Conservation (phyloP, 2,888 invertebrate species). For the Nomada flava region DNA sequence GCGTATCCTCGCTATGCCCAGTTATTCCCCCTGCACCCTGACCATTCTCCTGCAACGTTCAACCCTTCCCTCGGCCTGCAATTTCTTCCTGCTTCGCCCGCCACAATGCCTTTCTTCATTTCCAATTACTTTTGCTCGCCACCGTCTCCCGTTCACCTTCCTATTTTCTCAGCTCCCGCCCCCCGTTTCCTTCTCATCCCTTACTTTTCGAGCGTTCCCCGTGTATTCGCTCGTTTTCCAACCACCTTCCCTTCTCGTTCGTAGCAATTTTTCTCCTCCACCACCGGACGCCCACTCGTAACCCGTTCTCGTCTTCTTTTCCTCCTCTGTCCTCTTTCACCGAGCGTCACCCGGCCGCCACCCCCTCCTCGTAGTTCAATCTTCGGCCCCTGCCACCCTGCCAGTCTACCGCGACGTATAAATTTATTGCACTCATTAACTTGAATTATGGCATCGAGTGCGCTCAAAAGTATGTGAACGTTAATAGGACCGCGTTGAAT, state of each 20-base stretch:
- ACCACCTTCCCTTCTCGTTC: slow-evolving; percentile 20
- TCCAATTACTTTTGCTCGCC: slow-evolving; percentile 44
- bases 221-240: neutral
- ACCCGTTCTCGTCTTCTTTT: slow-evolving; percentile 22
- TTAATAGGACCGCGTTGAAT: slow-evolving; percentile 74
- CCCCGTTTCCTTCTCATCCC: slow-evolving; percentile 13
- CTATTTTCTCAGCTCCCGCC: neutral
- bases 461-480: slow-evolving; percentile 77
- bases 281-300: slow-evolving; percentile 11
- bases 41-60: no score
- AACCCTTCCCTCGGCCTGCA: neutral
- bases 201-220: neutral
- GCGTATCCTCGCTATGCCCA: neutral
- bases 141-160: neutral
- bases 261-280: slow-evolving; percentile 27
- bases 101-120: slow-evolving; percentile 32
- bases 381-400: slow-evolving; percentile 67
- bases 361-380: slow-evolving; percentile 61
- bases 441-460: slow-evolving; percentile 77
- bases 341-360: slow-evolving; percentile 33
- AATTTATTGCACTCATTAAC: slow-evolving; percentile 79
- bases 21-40: neutral
- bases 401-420: slow-evolving; percentile 75
- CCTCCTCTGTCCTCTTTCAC: slow-evolving; percentile 8
- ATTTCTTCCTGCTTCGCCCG: slow-evolving; percentile 11